phyloP scores from a whole-genome alignment of 2,113 vertebrate genomes.

The Piprites chloris region DNA sequence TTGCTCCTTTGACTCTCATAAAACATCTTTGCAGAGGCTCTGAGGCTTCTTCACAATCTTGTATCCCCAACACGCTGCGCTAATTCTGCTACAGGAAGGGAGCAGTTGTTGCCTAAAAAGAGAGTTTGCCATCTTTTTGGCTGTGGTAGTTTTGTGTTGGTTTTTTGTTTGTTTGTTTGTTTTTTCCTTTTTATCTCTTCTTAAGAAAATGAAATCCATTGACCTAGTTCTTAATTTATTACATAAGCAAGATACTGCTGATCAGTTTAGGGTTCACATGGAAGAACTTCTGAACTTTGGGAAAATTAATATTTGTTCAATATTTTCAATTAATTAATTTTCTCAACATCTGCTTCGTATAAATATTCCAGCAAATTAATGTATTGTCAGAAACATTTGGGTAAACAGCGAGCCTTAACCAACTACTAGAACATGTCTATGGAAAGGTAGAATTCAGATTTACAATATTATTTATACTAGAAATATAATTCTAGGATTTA shows the following conservation, averaged over 20 bases:
- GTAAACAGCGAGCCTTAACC: background rate
- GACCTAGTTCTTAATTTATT: background rate
- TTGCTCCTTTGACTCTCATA: background rate
- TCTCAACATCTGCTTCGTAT: background rate
- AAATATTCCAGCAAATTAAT: constrained; percentile 1
- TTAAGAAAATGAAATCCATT: background rate
- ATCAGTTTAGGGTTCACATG: background rate
- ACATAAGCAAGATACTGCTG: background rate
- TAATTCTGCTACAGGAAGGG: background rate
- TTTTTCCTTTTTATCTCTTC: background rate
- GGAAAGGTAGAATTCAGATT: background rate
- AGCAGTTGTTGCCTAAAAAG: background rate
- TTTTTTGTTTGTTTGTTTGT: background rate
- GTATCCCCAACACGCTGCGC: background rate
- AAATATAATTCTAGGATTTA: background rate
- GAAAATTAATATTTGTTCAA: background rate
- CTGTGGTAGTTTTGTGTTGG: background rate
- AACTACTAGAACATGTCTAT: background rate
- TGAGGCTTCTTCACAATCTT: background rate
- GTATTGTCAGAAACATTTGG: background rate
- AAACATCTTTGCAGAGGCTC: background rate
- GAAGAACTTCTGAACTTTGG: background rate
- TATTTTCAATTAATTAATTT: background rate
- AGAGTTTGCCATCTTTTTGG: background rate
- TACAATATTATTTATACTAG: background rate